Percentiles rank a stretch among this genome's conserved stretches.
Conservation (phyloP, 2,888 invertebrate genomes). For the Galerucella nymphaeae region DNA sequence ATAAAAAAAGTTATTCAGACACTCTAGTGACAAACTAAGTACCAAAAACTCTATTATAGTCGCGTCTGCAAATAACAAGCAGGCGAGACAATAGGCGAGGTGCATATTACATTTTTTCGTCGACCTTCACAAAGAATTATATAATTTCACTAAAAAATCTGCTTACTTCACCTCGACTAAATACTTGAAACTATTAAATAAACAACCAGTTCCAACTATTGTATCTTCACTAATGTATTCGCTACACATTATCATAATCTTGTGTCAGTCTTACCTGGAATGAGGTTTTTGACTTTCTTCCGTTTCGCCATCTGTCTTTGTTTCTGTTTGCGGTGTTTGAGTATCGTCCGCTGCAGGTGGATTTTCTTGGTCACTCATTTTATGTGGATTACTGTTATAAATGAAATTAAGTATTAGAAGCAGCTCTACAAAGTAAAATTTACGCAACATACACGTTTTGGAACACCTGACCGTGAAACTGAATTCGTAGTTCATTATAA, state of each 20-base stretch:
- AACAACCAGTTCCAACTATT: neutral
- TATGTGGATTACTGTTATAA: slow-evolving; percentile 1
- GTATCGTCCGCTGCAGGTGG: slow-evolving; percentile 11
- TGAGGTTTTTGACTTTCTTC: slow-evolving; percentile 23
- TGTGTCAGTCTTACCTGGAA: neutral
- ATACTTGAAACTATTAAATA: too few relatives aligned
- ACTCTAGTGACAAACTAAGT: too few relatives aligned
- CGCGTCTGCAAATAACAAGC: too few relatives aligned
- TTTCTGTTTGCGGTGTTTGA: neutral
- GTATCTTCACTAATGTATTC: neutral
- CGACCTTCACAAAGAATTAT: too few relatives aligned
- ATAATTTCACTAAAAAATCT: too few relatives aligned
- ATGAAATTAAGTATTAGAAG: neutral
- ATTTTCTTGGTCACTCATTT: slow-evolving; percentile 25
- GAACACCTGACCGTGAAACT: slow-evolving; percentile 10
- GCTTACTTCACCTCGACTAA: too few relatives aligned
- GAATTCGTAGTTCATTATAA: neutral
- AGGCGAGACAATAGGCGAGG: too few relatives aligned
- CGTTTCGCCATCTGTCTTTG: neutral
- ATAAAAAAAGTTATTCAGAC: too few relatives aligned
- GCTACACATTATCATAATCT: neutral
- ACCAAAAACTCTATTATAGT: too few relatives aligned
- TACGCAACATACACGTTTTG: neutral
- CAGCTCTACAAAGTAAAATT: neutral
- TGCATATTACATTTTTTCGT: too few relatives aligned